A percentile compares a stretch with the other conserved stretches of the same genome.
Evolutionary conservation across 1,140 invertebrate species (phyloP).

Genomic region (Ladona fulva): DNA sequence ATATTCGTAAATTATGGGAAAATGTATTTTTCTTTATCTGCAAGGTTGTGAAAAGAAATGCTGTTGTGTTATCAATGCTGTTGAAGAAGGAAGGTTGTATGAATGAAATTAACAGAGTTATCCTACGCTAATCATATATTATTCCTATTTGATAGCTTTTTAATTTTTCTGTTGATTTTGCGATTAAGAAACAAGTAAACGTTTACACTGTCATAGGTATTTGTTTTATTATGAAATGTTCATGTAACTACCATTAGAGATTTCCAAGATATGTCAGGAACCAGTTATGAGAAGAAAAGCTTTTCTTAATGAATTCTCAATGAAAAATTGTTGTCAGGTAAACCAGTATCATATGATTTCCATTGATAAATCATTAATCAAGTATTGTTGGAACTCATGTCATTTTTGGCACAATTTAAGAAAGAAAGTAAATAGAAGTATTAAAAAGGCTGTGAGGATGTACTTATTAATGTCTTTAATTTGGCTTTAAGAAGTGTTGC

Average conservation of each 20-base stretch:
- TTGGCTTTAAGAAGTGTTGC: not conserved
- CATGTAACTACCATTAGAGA: not conserved
- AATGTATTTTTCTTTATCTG: too few relatives aligned
- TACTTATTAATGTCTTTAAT: not conserved
- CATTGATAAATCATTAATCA: not conserved
- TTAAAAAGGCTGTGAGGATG: not conserved
- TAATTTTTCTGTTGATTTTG: too few relatives aligned
- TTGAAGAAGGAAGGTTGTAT: too few relatives aligned
- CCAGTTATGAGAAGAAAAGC: not conserved
- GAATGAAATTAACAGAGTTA: too few relatives aligned
- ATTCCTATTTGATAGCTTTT: too few relatives aligned
- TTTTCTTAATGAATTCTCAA: not conserved
- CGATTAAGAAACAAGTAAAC: too few relatives aligned
- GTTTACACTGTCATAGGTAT: not conserved
- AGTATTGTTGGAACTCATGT: not conserved
- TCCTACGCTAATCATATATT: too few relatives aligned
- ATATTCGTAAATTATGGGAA: not conserved
- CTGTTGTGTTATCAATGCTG: too few relatives aligned
- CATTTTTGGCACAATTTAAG: not conserved
- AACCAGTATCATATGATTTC: too few relatives aligned
- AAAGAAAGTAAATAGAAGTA: not conserved
- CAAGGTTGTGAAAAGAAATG: too few relatives aligned
- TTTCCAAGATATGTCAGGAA: not conserved
- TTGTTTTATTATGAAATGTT: not conserved
- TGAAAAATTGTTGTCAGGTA: not conserved